Evolutionary conservation across 2,797 vertebrate genomes (phyloP).

Genomic region (Novumbra hubbsi): DNA sequence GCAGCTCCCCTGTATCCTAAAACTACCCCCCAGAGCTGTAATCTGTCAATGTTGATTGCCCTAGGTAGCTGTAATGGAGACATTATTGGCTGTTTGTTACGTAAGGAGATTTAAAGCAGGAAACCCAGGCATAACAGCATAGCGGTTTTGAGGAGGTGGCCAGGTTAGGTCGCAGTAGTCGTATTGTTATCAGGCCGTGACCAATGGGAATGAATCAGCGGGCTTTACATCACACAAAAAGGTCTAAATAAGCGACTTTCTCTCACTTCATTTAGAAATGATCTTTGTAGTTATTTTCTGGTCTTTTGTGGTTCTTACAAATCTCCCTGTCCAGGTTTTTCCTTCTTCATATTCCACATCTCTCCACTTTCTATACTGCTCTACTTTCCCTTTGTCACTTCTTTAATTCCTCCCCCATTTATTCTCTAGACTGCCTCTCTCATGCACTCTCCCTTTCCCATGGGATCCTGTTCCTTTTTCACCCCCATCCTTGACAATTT

Average conservation of each 20-base stretch:
- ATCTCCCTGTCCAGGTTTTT: too few relatives aligned
- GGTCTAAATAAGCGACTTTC: background rate
- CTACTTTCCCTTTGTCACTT: background rate
- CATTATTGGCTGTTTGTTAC: slow-evolving; percentile 36
- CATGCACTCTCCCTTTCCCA: background rate
- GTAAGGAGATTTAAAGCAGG: slow-evolving; percentile 50
- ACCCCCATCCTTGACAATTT: background rate
- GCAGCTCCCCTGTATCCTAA: background rate
- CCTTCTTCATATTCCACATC: background rate
- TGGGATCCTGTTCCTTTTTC: background rate
- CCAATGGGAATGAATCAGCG: slow-evolving; percentile 15
- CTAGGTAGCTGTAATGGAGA: slow-evolving; percentile 26
- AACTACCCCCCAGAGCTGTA: slow-evolving; percentile 14
- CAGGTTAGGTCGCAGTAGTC: background rate
- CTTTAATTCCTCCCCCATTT: background rate
- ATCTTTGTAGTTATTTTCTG: background rate
- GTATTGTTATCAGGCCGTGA: background rate
- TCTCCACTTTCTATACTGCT: background rate
- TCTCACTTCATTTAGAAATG: background rate
- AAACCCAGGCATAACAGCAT: slow-evolving; percentile 37
- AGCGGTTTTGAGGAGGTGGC: background rate
- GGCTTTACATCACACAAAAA: slow-evolving; percentile 22
- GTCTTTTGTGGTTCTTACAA: background rate
- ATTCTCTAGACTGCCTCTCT: background rate
- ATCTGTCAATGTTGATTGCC: slow-evolving; percentile 35